These are phyloP conservation scores for Chroicocephalus ridibundus DNA, from an alignment of 2,113 vertebrate species.

Conservation along the genomic window DNA sequence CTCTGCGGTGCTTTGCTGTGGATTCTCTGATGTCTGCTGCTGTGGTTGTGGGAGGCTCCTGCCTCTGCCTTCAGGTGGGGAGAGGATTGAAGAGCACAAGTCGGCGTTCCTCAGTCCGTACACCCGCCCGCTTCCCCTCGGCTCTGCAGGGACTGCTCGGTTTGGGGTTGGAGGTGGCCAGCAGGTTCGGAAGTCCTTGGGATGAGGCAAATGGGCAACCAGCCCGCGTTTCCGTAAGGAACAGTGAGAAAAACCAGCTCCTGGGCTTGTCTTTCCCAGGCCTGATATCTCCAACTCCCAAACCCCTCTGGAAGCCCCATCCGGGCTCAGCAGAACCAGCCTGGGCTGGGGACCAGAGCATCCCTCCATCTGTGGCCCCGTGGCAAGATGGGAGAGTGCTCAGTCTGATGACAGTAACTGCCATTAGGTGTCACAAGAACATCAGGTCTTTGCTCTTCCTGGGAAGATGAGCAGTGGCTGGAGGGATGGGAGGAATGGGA, in stretches of 20 bases:
- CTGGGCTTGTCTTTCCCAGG: not conserved
- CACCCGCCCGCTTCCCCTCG: not conserved
- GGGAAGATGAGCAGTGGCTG: not conserved
- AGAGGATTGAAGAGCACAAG: not conserved
- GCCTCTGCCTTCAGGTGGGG: not conserved
- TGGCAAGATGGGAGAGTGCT: fast-evolving
- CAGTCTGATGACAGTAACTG: not conserved
- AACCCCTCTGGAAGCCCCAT: not conserved
- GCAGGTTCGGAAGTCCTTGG: not conserved
- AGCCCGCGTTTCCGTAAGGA: fast-evolving
- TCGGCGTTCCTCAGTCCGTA: not conserved
- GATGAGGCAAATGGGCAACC: not conserved
- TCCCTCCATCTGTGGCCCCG: fast-evolving
- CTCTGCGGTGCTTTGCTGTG: not conserved
- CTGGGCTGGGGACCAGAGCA: not conserved
- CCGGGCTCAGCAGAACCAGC: not conserved
- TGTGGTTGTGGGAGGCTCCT: not conserved
- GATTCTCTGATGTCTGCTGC: not conserved
- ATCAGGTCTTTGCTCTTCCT: not conserved
- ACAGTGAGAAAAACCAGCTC: not conserved
- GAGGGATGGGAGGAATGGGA: not conserved
- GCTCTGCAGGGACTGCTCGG: not conserved
- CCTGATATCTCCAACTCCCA: not conserved
- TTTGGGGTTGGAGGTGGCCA: not conserved
- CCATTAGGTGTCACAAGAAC: slow-evolving; percentile 59